Conservation (phyloP, 2,888 invertebrate species). For the Hypomecis atomaria region DNA sequence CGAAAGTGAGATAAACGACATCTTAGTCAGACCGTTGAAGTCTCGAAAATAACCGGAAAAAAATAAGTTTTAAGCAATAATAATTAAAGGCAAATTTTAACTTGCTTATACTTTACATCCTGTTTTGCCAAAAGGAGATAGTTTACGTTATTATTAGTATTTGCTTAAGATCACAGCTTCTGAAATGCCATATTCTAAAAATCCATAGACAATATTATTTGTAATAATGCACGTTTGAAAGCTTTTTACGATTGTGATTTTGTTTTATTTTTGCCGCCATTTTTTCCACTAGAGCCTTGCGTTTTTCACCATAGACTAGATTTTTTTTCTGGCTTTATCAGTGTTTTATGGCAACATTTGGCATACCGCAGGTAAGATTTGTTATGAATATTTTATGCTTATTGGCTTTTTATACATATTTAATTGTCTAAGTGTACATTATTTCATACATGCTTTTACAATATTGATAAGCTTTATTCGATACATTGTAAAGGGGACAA, state of each 20-base stretch:
- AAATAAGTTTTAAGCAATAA: background rate
- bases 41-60: background rate
- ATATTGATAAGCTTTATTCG: conserved; percentile 13
- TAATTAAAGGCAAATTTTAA: conserved; percentile 5
- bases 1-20: background rate
- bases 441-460: conserved; percentile 76
- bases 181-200: conserved; percentile 7
- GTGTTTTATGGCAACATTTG: conserved; percentile 62
- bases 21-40: background rate
- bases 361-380: conserved; percentile 65
- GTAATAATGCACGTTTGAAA: conserved; percentile 79
- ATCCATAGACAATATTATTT: conserved; percentile 39
- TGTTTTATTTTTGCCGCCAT: conserved; percentile 77
- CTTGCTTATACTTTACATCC: conserved; percentile 19
- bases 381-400: conserved; percentile 55
- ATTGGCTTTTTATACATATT: conserved; percentile 47
- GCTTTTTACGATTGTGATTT: conserved; percentile 85
- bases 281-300: conserved; percentile 58
- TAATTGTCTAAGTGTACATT: conserved; percentile 44
- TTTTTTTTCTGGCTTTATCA: conserved; percentile 52
- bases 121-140: background rate
- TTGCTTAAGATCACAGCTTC: conserved; percentile 9
- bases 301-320: conserved; percentile 55
- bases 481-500: conserved; percentile 1
- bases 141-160: background rate